These are phyloP conservation scores for Drosophila bunnanda DNA, from an alignment of 2,888 invertebrate genomes.

Conservation along the genomic window DNA sequence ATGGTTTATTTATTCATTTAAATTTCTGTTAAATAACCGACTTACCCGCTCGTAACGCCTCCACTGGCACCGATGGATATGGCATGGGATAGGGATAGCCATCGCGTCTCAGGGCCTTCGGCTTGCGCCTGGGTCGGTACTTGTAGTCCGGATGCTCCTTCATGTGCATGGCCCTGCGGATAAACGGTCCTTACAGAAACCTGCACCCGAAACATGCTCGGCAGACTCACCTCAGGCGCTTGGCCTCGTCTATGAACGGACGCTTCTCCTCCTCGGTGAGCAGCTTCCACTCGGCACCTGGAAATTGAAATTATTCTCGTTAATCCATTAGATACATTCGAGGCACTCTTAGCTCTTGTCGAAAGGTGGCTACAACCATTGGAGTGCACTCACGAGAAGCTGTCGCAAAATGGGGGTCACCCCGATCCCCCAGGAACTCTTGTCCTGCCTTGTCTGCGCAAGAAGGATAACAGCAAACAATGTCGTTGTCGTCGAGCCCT, in stretches of 20 bases:
- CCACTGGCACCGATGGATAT: conserved; percentile 95
- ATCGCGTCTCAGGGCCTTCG: conserved; percentile 94
- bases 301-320: conserved; percentile 47
- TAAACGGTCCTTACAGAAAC: conserved; percentile 23
- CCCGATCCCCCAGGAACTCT: conserved; percentile 32
- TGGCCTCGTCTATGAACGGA: conserved; percentile 99
- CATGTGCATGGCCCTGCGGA: conserved; percentile 94
- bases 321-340: conserved; percentile 68
- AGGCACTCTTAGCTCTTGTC: conserved; percentile 53
- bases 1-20: neutral
- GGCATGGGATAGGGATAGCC: conserved; percentile 97
- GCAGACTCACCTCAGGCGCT: conserved; percentile 88
- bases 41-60: conserved; percentile 94
- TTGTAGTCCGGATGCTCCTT: conserved; percentile 98
- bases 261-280: conserved; percentile 97
- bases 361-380: conserved; percentile 60
- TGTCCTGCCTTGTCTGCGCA: conserved; percentile 62
- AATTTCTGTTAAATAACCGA: conserved; percentile 37
- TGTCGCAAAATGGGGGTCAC: conserved; percentile 41
- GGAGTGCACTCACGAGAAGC: conserved; percentile 54
- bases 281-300: conserved; percentile 98
- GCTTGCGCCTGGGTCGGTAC: conserved; percentile 95
- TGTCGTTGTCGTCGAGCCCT: conserved; percentile 54
- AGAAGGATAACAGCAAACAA: conserved; percentile 73
- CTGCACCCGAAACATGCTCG: neutral